Conservation (phyloP, 2,113 vertebrate genomes). For the Mus musculus region GRCm39 chr11:25543501-25544000, state of each 20-base stretch:
- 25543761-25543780: neutral
- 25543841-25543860: neutral
- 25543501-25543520: neutral
- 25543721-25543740: neutral
- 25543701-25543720: neutral
- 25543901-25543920: neutral
- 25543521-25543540: neutral
- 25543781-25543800: slow-evolving; percentile 23
- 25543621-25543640: neutral
- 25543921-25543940: neutral
- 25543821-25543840: slow-evolving; percentile 45
- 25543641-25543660: slow-evolving; percentile 6
- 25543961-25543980: neutral
- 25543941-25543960: neutral
- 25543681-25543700: neutral
- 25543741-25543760: neutral
- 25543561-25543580: neutral
- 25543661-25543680: neutral
- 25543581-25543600: neutral
- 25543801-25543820: neutral
- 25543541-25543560: neutral
- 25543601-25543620: neutral
- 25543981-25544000: neutral
- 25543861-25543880: neutral
- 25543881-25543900: neutral